phyloP scores from a whole-genome alignment of 2,113 vertebrate genomes.

The Puffinus mauretanicus region DNA sequence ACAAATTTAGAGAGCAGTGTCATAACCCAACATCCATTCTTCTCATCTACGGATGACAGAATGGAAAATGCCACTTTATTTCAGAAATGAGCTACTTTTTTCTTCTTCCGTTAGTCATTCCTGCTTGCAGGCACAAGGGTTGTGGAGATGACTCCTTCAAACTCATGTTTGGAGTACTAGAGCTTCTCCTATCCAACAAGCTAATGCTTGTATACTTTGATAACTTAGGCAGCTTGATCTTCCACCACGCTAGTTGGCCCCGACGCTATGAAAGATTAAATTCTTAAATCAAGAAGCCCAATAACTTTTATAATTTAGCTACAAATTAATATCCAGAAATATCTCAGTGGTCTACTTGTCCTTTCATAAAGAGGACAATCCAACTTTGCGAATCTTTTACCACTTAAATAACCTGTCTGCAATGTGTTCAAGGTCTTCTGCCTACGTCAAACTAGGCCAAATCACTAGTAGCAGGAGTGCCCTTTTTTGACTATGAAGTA shows the following conservation, averaged over 20 bases:
- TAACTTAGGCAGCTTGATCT: not conserved
- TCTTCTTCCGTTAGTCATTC: not conserved
- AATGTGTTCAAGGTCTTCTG: not conserved
- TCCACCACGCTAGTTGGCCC: not conserved
- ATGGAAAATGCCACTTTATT: conserved; percentile 53
- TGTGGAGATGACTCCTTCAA: conserved; percentile 23
- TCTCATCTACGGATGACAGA: conserved; percentile 35
- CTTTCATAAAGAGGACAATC: not conserved
- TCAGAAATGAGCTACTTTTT: conserved; percentile 34
- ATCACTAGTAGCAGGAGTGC: not conserved
- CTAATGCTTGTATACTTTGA: not conserved
- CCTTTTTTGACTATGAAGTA: not conserved
- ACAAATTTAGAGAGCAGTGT: conserved; percentile 21
- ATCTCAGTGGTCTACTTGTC: not conserved
- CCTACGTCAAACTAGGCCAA: not conserved
- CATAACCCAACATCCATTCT: conserved; percentile 47
- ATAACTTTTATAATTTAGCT: not conserved
- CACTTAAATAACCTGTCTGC: not conserved
- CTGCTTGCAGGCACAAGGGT: conserved; percentile 14
- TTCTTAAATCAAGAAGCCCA: not conserved
- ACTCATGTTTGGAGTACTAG: not conserved
- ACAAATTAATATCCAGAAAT: conserved; percentile 14
- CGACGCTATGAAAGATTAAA: not conserved
- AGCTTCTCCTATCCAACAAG: not conserved
- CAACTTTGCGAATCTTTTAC: not conserved